phyloP scores from a whole-genome alignment of 2,888 invertebrate species.

The Noctua janthina region DNA sequence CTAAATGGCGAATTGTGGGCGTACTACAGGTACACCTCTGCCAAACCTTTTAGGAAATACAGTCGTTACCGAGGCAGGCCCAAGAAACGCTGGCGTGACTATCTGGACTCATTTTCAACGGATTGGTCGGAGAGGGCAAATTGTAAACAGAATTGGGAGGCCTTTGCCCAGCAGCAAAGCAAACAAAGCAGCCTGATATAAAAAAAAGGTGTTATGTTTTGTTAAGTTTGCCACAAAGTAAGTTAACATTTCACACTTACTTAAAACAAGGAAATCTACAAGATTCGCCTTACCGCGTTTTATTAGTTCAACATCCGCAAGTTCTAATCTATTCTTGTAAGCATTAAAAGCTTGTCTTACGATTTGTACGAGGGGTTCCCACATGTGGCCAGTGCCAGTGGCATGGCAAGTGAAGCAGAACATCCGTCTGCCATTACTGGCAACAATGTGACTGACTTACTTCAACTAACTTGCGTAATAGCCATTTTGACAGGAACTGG shows the following conservation, averaged over 20 bases:
- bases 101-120: too few species aligned
- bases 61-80: too few species aligned
- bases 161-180: too few species aligned
- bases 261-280: conserved; percentile 34
- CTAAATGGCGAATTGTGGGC: background rate
- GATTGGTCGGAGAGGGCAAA: too few species aligned
- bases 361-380: conserved; percentile 57
- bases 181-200: too few species aligned
- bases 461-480: conserved; percentile 68
- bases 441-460: conserved; percentile 67
- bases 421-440: conserved; percentile 78
- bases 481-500: conserved; percentile 59
- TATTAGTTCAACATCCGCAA: conserved; percentile 79
- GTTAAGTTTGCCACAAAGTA: background rate
- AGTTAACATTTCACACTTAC: conserved; percentile 1
- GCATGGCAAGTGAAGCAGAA: conserved; percentile 55
- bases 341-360: conserved; percentile 66
- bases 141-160: too few species aligned
- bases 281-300: conserved; percentile 60
- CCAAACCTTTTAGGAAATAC: background rate
- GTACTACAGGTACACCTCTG: background rate
- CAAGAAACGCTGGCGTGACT: too few species aligned
- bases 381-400: conserved; percentile 58
- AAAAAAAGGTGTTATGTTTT: background rate
- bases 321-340: conserved; percentile 70